These are phyloP conservation scores for Pseudomyrmex cubaensis DNA, from an alignment of 1,140 invertebrate species.

Conservation along the genomic window DNA sequence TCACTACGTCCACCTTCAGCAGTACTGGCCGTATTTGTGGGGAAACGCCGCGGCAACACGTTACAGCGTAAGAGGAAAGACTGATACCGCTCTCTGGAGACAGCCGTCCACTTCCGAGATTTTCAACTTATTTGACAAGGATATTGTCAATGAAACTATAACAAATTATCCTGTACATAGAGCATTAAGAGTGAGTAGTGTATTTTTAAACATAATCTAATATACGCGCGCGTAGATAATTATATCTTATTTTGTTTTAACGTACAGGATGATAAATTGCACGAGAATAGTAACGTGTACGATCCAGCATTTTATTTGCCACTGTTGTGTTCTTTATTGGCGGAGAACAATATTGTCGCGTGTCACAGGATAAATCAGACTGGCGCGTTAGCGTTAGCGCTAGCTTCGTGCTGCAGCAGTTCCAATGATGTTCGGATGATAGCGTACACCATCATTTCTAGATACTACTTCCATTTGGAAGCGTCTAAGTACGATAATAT, in stretches of 20 bases:
- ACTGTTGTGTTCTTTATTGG: conserved; percentile 88
- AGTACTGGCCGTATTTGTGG: conserved; percentile 92
- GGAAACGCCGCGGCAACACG: conserved; percentile 91
- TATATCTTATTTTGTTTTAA: background rate
- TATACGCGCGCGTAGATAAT: too few species aligned
- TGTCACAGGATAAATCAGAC: conserved; percentile 88
- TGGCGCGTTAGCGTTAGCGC: conserved; percentile 88
- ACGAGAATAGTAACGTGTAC: conserved; percentile 84
- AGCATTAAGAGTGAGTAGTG: conserved; percentile 73
- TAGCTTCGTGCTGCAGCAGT: conserved; percentile 87
- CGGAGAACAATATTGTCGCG: conserved; percentile 88
- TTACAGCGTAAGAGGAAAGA: conserved; percentile 88
- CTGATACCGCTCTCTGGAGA: conserved; percentile 88
- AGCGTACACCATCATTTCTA: conserved; percentile 88
- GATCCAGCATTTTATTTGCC: conserved; percentile 91
- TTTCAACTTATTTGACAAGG: conserved; percentile 88
- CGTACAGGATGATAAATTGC: conserved; percentile 45
- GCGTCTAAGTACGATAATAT: conserved; percentile 86
- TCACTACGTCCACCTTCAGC: conserved; percentile 86
- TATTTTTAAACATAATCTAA: background rate
- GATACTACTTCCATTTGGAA: conserved; percentile 89
- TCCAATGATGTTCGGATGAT: conserved; percentile 87
- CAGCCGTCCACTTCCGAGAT: conserved; percentile 90
- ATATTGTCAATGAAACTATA: conserved; percentile 88
- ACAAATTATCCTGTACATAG: conserved; percentile 87